phyloP scores from a whole-genome alignment of 1,140 invertebrate genomes.

The Brachionus rubens region DNA sequence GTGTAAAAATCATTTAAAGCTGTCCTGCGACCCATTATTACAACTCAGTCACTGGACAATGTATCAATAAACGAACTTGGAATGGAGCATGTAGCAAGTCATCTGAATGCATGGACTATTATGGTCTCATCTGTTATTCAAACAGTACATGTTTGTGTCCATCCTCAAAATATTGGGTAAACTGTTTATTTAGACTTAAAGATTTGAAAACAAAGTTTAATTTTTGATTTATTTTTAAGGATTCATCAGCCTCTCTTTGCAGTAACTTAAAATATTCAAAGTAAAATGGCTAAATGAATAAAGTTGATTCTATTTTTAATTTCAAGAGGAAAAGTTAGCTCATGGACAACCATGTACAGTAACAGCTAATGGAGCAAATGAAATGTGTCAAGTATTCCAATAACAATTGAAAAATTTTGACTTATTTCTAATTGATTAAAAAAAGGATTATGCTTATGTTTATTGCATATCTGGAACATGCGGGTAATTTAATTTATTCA shows the following conservation, averaged over 20 bases:
- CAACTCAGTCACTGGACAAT: not conserved
- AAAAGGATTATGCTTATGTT: too few species aligned
- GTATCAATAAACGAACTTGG: not conserved
- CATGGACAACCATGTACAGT: not conserved
- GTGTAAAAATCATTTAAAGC: too few species aligned
- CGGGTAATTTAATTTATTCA: not conserved
- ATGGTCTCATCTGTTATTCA: not conserved
- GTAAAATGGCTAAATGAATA: not conserved
- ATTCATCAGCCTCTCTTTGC: too few species aligned
- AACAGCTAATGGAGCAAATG: not conserved
- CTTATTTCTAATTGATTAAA: too few species aligned
- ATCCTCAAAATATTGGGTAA: not conserved
- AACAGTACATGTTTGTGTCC: conserved; percentile 4
- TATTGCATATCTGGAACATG: too few species aligned
- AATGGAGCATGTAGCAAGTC: not conserved
- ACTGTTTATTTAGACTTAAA: not conserved
- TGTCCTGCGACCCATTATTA: conserved; percentile 7
- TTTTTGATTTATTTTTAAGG: too few species aligned
- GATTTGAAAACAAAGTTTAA: too few species aligned
- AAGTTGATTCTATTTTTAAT: not conserved
- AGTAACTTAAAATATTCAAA: too few species aligned
- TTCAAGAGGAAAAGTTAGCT: not conserved
- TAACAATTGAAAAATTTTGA: too few species aligned
- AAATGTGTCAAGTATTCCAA: not conserved
- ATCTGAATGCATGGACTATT: not conserved